Evolutionary conservation across 2,113 vertebrate genomes (phyloP), one percentile per base, ranked within the genome.

Genomic region (Rhombomys opimus): DNA sequence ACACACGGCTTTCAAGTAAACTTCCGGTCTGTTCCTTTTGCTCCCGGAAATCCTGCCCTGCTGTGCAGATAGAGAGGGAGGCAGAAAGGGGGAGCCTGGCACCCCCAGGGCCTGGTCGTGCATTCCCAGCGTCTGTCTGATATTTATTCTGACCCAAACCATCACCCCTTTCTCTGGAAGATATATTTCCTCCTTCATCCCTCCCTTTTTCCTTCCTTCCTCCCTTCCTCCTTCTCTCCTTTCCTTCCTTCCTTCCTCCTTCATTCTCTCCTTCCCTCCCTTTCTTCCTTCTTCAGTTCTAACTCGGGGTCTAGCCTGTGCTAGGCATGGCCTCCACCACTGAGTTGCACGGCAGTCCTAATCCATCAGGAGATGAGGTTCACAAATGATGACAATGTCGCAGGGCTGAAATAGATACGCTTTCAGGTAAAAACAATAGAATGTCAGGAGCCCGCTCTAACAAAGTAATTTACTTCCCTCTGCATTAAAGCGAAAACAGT

Each of bases 201-300:
- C 7, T 0, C 2, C n/a, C 12, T 0, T 11, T 5, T 14, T 23
- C 11, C 5, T 13, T 12, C 46, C 2, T 18, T 5, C 9, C 13
- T 5, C 3, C 7, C 27, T 30, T 0, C 20, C 22, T 4, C 11
- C 38, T 9, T 22, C 7, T 10, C 1, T 10, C 18, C 22, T 23
- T 7, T 18, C 38, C 23, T 27, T 5, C 5, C 7, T 25, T 23
- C 23, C 4, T 25, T 23, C 41, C 41, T 46, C 5, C 7, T 25
- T 23, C 23, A 1, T 25, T 23, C 41, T 22, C 25, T 14, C 12
- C 12, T 5, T 13, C 41, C 38, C 4, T 46, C 20, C 11, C 22
- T 46, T 30, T 7, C 27, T 52, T 15, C 27, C 15, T 32, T n/a
- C 25, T 38, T 30, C 52, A 35, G 70, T 14, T 22, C 35, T 63